Evolutionary conservation across 2,113 vertebrate genomes (phyloP).

Genomic region (Callionymus lyra): DNA sequence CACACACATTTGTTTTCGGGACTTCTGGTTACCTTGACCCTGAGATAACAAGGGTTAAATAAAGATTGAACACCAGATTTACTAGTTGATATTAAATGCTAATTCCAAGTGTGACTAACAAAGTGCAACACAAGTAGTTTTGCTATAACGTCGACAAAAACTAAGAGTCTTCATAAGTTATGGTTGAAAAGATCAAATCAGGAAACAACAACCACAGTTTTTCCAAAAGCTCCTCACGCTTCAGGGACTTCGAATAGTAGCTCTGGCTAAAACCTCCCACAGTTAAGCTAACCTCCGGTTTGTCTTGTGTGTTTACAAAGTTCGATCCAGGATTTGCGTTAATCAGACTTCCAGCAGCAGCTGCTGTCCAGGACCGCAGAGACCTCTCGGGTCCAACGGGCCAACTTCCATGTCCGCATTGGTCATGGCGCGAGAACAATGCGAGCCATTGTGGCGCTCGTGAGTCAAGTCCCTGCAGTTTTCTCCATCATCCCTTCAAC

Average conservation of each 20-base stretch:
- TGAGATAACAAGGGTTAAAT: too few relatives aligned
- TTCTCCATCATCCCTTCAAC: conserved; percentile 41
- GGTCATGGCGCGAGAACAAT: conserved; percentile 68
- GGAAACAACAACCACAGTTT: too few relatives aligned
- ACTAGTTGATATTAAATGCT: too few relatives aligned
- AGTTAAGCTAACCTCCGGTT: conserved; percentile 5
- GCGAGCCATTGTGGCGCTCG: conserved; percentile 58
- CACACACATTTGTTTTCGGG: too few relatives aligned
- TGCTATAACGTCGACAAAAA: too few relatives aligned
- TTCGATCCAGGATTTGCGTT: conserved; percentile 41
- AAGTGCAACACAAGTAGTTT: too few relatives aligned
- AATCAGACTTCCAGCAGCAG: conserved; percentile 62
- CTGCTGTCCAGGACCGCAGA: conserved; percentile 59
- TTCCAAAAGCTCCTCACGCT: conserved; percentile 1
- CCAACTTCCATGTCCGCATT: conserved; percentile 68
- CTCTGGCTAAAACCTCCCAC: too few relatives aligned
- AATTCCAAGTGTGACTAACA: too few relatives aligned
- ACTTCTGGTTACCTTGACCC: too few relatives aligned
- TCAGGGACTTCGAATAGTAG: conserved; percentile 10
- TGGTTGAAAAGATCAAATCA: too few relatives aligned
- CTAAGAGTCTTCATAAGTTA: too few relatives aligned
- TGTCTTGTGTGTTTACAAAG: conserved; percentile 20
- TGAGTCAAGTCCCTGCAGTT: conserved; percentile 37
- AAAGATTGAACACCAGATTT: too few relatives aligned
- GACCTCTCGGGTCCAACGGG: conserved; percentile 53